A percentile compares a stretch with the other conserved stretches of the same genome.
Evolutionary conservation across 2,888 invertebrate genomes (phyloP).

Genomic region (Rotaria socialis): DNA sequence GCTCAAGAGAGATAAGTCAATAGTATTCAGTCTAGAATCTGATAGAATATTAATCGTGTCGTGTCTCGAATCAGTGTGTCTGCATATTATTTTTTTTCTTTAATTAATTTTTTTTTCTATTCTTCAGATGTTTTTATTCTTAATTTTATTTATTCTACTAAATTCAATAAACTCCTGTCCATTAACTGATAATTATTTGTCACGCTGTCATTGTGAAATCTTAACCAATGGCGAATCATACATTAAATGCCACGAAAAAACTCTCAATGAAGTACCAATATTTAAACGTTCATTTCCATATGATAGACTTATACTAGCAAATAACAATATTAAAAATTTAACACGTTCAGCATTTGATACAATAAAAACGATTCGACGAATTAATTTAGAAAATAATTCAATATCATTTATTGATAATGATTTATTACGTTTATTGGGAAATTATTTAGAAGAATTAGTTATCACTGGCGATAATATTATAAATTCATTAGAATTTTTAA

Average conservation of each 20-base stretch:
- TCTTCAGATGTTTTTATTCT: not conserved
- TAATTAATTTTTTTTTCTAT: not conserved
- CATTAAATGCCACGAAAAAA: conserved; percentile 8
- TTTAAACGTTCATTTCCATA: conserved; percentile 36
- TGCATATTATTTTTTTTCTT: not conserved
- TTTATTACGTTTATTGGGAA: conserved; percentile 35
- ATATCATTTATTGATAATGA: conserved; percentile 29
- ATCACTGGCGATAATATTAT: not conserved
- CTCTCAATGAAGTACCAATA: not conserved
- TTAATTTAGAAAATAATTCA: conserved; percentile 27
- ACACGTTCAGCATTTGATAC: not conserved
- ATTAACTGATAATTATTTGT: conserved; percentile 32
- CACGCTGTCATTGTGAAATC: conserved; percentile 30
- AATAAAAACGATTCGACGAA: not conserved
- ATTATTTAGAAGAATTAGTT: conserved; percentile 30
- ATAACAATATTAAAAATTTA: conserved; percentile 15
- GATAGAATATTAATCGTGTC: not conserved
- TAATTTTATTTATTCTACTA: not conserved
- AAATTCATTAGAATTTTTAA: conserved; percentile 29
- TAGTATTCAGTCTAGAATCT: not conserved
- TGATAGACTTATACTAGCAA: not conserved
- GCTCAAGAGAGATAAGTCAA: not conserved
- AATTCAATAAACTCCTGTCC: not conserved
- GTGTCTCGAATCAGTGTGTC: not conserved
- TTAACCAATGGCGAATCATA: not conserved